A percentile compares a stretch with the other conserved stretches of the same genome.
These are phyloP conservation scores for Drosophila buzzatii DNA, from an alignment of 2,888 invertebrate species.

Conservation along the genomic window DNA sequence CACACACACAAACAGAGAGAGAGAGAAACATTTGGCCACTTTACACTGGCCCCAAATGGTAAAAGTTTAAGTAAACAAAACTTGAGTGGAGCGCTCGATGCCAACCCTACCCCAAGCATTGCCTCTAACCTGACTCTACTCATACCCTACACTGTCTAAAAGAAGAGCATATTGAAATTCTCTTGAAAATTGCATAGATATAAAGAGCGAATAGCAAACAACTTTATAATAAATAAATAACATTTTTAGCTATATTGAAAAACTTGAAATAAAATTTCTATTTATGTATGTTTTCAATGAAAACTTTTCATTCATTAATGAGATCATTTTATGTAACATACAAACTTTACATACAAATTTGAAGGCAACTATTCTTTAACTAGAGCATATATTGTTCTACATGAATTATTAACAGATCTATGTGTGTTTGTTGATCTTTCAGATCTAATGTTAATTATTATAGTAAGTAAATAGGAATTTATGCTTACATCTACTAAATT, in stretches of 20 bases:
- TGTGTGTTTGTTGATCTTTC: too few species aligned
- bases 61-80: constrained; percentile 78
- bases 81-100: constrained; percentile 65
- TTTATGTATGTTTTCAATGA: too few species aligned
- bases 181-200: neutral
- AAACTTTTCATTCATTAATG: too few species aligned
- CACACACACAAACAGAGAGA: constrained; percentile 38
- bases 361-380: too few species aligned
- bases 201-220: neutral
- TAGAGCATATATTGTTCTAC: too few species aligned
- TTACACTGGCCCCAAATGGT: constrained; percentile 76
- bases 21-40: constrained; percentile 50
- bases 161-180: neutral
- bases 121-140: neutral
- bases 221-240: neutral
- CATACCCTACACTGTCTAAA: neutral
- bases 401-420: too few species aligned
- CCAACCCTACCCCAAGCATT: constrained; percentile 7
- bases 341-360: too few species aligned
- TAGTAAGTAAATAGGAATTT: neutral
- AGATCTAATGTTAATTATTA: too few species aligned
- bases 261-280: too few species aligned
- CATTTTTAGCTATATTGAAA: too few species aligned
- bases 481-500: neutral
- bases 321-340: too few species aligned